Evolutionary conservation across 2,888 invertebrate species (phyloP), one percentile per base, ranked within the genome.

Genomic region (Ashinkailepas kermadecensis): DNA sequence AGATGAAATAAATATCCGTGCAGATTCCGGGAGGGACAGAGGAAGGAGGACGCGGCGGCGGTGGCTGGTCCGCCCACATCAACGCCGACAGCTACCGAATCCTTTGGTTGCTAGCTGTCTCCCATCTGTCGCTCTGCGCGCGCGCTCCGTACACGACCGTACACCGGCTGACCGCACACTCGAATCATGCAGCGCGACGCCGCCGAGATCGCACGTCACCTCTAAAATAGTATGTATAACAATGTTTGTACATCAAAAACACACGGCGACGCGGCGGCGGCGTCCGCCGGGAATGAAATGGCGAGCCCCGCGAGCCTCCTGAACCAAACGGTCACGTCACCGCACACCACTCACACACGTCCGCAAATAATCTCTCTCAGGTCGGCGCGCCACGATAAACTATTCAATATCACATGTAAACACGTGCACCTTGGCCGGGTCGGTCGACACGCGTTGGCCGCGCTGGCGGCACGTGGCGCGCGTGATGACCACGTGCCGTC

Each of bases 161-260:
- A 39, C 59, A 11, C 59, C 15, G 12, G 15, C 59, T 13, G 59
- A 59, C 59, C 12, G 59, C 59, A 59, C 59, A 11, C 59, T 59
- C 59, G 11, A 59, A 7, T 59, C 59, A 59, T 59, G 12, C 3
- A 11, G 59, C 15, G 12, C 59, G 59, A 59, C 59, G 15, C 11
- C 1, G 25, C 74, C 74, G 74, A 74, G 74, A 74, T 74, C 74
- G 54, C 74, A 54, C 74, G 54, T 8, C 74, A 74, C 74, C 54
- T 74, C 74, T 74, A 74, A 13, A 25, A 74, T 74, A 74, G 39
- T 39, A 74, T 54, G 74, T 54, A 74, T 74, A 74, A 74, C 74
- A 74, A 74, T 18, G 74, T 74, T 74, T 74, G 74, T 74, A 74
- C 74, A 74, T 74, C 54, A 39, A 74, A 74, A 74, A 74, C 74